Base-by-base conservation (phyloP, 2,888 invertebrate species). In the Octonoba sinensis region DNA sequence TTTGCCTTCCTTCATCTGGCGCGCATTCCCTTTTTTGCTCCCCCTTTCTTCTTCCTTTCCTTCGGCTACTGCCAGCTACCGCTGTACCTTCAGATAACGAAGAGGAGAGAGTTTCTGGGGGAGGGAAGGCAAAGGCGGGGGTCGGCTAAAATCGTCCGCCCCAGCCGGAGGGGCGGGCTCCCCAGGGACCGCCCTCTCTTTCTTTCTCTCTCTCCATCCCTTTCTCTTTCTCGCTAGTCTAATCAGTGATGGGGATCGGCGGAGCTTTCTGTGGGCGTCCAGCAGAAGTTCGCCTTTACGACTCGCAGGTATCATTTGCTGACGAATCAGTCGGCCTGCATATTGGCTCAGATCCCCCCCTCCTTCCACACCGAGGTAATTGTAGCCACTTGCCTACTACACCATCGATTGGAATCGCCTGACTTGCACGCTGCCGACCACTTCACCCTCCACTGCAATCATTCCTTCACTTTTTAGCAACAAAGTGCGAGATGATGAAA, bases 251-350 rank as follows among this genome's bases (percentile, higher is more conserved):
- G 75, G 76, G 82, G 76, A 72, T 72, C 72, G 76, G 82, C 51
- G 70, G 65, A 75, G 70, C 70, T 75, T 71, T 82, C 82, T 75
- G 74, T 75, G 57, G 59, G 70, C 75, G 75, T 75, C 72, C 72
- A 82, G 75, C 74, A 75, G 65, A 73, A 74, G 74, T 76, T 72
- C 67, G 76, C 82, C 71, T 82, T 82, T 82, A 82, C 82, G 82
- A 82, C 76, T 82, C 67, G 71, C 82, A 82, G 82, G 82, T 82
- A 82, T 82, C 82, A 82, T 82, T 82, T 82, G 82, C 82, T 82
- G 82, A 82, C 82, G 82, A 82, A 82, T 82, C 82, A 82, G 76
- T 76, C 66, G 82, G 71, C 72, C 82, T 82, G 82, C 82, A 82
- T 82, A 82, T 82, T 82, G 82, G 76, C 82, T 75, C 71, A 67